phyloP scores from a whole-genome alignment of 1,140 invertebrate genomes.

The Saccostrea cuccullata region DNA sequence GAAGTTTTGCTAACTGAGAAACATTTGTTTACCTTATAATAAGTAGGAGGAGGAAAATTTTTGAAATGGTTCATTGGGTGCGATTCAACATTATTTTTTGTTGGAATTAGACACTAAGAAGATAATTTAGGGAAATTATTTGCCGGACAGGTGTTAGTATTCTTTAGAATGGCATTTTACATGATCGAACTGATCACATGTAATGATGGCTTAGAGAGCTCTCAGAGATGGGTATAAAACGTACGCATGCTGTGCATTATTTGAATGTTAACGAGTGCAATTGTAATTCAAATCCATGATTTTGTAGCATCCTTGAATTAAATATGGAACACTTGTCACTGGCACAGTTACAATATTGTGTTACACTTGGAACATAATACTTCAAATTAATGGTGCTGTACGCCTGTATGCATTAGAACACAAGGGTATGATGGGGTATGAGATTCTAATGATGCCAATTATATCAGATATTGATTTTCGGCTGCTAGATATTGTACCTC shows the following conservation, averaged over 20 bases:
- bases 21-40: no score
- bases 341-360: neutral
- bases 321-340: neutral
- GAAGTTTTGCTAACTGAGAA: no score
- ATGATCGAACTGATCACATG: no score
- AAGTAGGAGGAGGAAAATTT: no score
- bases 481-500: conserved; percentile 2
- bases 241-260: neutral
- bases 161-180: no score
- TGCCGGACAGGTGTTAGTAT: no score
- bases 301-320: neutral
- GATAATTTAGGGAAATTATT: no score
- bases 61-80: no score
- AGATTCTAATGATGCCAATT: neutral
- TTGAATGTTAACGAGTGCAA: neutral
- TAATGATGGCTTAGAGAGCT: neutral
- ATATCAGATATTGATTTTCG: conserved; percentile 11
- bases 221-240: neutral
- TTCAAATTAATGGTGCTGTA: neutral
- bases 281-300: neutral
- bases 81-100: no score
- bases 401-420: neutral
- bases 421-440: neutral
- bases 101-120: no score
- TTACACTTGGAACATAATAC: conserved; percentile 7